These are phyloP conservation scores for Aradus depressus DNA, from an alignment of 2,888 invertebrate species.

Conservation along the genomic window DNA sequence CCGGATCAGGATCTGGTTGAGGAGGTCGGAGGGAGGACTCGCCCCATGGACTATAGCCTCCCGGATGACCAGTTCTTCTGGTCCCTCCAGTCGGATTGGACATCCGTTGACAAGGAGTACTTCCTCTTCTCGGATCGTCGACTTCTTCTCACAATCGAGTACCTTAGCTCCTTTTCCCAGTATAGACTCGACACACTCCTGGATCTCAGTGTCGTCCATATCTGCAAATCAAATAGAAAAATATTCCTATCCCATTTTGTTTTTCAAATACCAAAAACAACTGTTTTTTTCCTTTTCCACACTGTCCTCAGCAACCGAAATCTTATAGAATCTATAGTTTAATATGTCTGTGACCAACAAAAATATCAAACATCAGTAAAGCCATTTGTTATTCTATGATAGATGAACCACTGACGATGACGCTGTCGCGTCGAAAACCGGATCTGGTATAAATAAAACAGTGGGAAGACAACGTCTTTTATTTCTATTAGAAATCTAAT, in stretches of 20 bases:
- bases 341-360: no score
- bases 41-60: conserved; percentile 56
- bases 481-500: no score
- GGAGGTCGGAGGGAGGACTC: conserved; percentile 57
- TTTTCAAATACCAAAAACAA: neutral
- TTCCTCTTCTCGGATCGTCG: conserved; percentile 59
- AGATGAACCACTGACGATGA: no score
- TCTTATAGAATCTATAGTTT: no score
- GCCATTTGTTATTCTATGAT: no score
- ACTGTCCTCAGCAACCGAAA: no score
- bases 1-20: conserved; percentile 50
- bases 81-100: conserved; percentile 53
- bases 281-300: no score
- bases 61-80: conserved; percentile 55
- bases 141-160: conserved; percentile 60
- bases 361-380: no score
- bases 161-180: conserved; percentile 59
- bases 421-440: no score
- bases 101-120: conserved; percentile 58
- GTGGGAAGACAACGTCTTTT: no score
- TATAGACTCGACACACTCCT: conserved; percentile 61
- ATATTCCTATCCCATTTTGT: neutral
- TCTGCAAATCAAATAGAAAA: neutral
- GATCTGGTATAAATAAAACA: no score
- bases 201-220: conserved; percentile 61